Percentiles rank a stretch among this genome's conserved stretches.
Conservation (phyloP, 2,113 vertebrate species). For the Eonycteris spelaea region DNA sequence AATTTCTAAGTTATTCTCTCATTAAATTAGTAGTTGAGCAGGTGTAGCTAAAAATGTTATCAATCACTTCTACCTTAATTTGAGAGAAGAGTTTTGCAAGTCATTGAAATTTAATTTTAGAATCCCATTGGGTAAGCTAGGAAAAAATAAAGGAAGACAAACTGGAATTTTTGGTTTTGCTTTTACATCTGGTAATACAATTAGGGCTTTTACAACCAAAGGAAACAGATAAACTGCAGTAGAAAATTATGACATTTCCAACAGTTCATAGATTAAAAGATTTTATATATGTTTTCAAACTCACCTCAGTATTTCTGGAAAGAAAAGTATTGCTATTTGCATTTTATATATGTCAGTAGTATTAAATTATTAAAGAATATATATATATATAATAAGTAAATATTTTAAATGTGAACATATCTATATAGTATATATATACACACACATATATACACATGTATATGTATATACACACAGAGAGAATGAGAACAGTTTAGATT, state of each 20-base stretch:
- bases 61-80: conserved; percentile 32
- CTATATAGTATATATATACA: not conserved
- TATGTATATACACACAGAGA: not conserved
- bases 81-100: conserved; percentile 34
- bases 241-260: conserved; percentile 8
- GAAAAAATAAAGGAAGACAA: not conserved
- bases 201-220: conserved; percentile 29
- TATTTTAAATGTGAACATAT: not conserved
- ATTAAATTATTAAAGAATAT: not conserved
- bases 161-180: conserved; percentile 27
- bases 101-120: conserved; percentile 48
- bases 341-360: not conserved
- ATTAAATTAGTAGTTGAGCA: conserved; percentile 27
- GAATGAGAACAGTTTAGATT: not conserved
- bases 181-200: not conserved
- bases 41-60: conserved; percentile 47
- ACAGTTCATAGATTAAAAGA: not conserved
- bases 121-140: conserved; percentile 11
- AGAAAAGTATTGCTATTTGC: conserved; percentile 1
- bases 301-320: not conserved
- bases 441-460: not conserved
- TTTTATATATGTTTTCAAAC: conserved; percentile 5
- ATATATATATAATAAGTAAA: not conserved
- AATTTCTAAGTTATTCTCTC: conserved; percentile 10
- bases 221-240: not conserved